Evolutionary conservation across 2,113 vertebrate species (phyloP).

Genomic region (Crotalus tigris): DNA sequence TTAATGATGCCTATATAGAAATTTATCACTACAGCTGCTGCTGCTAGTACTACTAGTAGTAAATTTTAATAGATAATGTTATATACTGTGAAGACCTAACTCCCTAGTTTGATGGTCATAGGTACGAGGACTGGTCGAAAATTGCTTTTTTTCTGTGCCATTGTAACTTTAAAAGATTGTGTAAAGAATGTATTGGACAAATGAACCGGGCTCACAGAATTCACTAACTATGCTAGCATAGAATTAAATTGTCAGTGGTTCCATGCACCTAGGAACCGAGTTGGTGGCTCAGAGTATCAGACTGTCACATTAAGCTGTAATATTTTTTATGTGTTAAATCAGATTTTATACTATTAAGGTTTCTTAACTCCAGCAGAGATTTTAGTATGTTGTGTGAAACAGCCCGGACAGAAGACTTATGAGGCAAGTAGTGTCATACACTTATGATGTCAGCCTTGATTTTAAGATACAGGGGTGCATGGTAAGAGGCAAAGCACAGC

Average conservation of each 20-base stretch:
- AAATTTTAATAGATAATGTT: neutral
- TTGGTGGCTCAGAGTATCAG: neutral
- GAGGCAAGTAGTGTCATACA: neutral
- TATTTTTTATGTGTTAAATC: neutral
- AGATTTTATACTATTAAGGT: neutral
- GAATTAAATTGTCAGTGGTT: neutral
- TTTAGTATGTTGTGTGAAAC: neutral
- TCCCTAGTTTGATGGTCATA: neutral
- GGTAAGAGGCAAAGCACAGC: neutral
- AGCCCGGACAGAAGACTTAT: neutral
- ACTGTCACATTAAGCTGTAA: neutral
- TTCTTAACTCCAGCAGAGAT: neutral
- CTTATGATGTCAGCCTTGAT: neutral
- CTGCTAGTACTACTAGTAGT: neutral
- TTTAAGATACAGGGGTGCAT: neutral
- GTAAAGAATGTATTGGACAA: neutral
- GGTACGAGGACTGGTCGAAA: neutral
- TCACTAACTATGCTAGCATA: neutral
- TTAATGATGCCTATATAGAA: neutral
- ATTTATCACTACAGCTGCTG: neutral
- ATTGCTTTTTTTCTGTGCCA: neutral
- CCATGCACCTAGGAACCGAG: neutral
- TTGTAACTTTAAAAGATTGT: neutral
- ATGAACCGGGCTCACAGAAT: neutral
- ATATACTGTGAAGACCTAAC: neutral